A percentile compares a stretch with the other conserved stretches of the same genome.
Conservation (phyloP, 1,140 invertebrate genomes). For the Aleiodes sp. region DNA sequence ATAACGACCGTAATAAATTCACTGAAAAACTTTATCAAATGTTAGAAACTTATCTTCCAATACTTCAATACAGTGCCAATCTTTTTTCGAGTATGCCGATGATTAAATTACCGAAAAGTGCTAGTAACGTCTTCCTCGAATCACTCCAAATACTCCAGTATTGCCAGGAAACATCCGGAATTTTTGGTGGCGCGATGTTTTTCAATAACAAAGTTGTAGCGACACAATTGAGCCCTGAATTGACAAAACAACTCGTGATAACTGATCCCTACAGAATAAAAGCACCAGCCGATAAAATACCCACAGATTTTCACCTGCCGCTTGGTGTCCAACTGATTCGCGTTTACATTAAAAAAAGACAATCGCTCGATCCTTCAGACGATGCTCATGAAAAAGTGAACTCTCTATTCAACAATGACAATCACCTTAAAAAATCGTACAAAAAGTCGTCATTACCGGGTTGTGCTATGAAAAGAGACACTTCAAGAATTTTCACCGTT, state of each 20-base stretch:
- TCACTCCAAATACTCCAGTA: constrained; percentile 82
- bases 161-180: constrained; percentile 76
- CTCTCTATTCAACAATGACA: neutral
- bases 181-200: constrained; percentile 80
- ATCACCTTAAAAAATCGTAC: constrained; percentile 40
- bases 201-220: constrained; percentile 87
- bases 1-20: constrained; percentile 71
- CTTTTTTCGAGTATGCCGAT: constrained; percentile 81
- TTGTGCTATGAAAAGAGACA: constrained; percentile 76
- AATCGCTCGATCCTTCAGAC: constrained; percentile 67
- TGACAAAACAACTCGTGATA: constrained; percentile 80
- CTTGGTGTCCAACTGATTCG: constrained; percentile 79
- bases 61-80: constrained; percentile 79
- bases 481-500: constrained; percentile 80
- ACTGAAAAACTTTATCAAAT: constrained; percentile 82
- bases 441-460: constrained; percentile 53
- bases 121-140: constrained; percentile 82
- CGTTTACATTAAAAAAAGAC: constrained; percentile 76
- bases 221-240: constrained; percentile 76
- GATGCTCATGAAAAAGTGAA: constrained; percentile 40
- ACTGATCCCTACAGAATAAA: constrained; percentile 85
- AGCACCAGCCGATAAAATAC: constrained; percentile 75
- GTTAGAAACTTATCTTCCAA: constrained; percentile 84
- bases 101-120: constrained; percentile 82
- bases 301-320: constrained; percentile 76